Percentiles rank a stretch among this genome's conserved stretches.
phyloP scores from a whole-genome alignment of 2,888 invertebrate species.

The Thyatira batis region DNA sequence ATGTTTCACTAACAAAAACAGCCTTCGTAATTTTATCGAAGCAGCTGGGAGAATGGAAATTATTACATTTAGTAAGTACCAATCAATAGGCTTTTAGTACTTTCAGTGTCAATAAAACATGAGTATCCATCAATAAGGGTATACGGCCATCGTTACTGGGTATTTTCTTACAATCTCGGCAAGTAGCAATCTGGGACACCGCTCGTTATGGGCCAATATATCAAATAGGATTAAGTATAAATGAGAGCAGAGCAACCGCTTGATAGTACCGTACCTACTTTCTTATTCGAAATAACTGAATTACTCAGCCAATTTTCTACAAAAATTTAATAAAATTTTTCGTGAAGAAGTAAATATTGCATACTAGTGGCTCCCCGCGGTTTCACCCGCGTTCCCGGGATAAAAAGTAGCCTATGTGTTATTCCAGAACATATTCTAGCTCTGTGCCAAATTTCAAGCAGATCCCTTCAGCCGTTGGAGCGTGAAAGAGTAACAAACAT shows the following conservation, averaged over 20 bases:
- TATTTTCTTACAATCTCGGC: constrained; percentile 71
- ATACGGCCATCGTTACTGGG: constrained; percentile 49
- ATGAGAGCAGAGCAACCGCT: constrained; percentile 66
- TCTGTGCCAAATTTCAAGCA: too few species aligned
- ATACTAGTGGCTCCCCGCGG: too few species aligned
- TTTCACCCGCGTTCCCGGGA: too few species aligned
- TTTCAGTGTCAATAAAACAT: constrained; percentile 25
- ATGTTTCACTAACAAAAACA: constrained; percentile 35
- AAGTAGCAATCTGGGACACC: constrained; percentile 61
- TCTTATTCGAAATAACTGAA: constrained; percentile 61
- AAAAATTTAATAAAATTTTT: constrained; percentile 29
- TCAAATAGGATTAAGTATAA: constrained; percentile 78
- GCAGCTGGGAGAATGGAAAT: constrained; percentile 24
- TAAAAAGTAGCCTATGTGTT: too few species aligned
- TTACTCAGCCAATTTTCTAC: too few species aligned
- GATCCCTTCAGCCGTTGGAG: too few species aligned
- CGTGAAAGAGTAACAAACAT: too few species aligned
- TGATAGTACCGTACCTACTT: constrained; percentile 51
- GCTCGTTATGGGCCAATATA: constrained; percentile 76
- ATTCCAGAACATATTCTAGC: background rate
- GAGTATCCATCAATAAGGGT: constrained; percentile 50
- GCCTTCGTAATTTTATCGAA: constrained; percentile 34
- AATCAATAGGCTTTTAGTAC: constrained; percentile 16
- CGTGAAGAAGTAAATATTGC: too few species aligned
- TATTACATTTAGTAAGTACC: constrained; percentile 21